Conservation (phyloP, 1,140 invertebrate species). For the Neelides sp. region DNA sequence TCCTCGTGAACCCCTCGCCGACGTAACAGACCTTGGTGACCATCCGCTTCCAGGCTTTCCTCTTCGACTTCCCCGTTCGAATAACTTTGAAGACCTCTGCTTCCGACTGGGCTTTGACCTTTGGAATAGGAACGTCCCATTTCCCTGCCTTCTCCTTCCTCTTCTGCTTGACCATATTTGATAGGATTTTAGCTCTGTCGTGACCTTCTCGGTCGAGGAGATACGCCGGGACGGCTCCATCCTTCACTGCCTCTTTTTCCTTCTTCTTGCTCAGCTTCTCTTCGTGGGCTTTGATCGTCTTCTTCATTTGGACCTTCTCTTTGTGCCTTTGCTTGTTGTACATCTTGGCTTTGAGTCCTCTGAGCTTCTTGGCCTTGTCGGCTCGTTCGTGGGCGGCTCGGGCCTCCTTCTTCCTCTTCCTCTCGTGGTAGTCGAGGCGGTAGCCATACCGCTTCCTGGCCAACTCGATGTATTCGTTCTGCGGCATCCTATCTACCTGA, state of each 20-base stretch:
- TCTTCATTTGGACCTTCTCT: slow-evolving; percentile 99
- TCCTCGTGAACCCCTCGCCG: slow-evolving; percentile 94
- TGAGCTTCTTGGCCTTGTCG: slow-evolving; percentile 75
- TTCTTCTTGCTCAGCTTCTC: slow-evolving; percentile 58
- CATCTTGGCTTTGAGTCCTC: slow-evolving; percentile 94
- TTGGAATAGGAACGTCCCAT: slow-evolving; percentile 98
- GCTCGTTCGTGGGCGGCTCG: slow-evolving; percentile 79
- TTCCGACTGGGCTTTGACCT: slow-evolving; percentile 94
- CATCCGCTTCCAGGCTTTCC: slow-evolving; percentile 99
- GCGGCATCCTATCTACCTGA: slow-evolving; percentile 96
- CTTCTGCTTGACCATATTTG: slow-evolving; percentile 99
- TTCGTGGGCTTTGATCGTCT: slow-evolving; percentile 86
- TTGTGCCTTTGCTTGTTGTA: slow-evolving; percentile 91
- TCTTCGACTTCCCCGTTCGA: slow-evolving; percentile 82
- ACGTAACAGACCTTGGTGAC: slow-evolving; percentile 98
- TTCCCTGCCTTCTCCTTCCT: slow-evolving; percentile 99
- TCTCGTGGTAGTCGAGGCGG: slow-evolving; percentile 93
- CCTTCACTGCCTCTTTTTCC: slow-evolving; percentile 58
- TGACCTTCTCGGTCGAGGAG: slow-evolving; percentile 93
- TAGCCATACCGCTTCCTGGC: slow-evolving; percentile 90
- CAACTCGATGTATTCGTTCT: slow-evolving; percentile 99
- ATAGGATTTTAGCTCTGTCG: slow-evolving; percentile 83
- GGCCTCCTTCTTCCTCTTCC: slow-evolving; percentile 88
- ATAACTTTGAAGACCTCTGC: slow-evolving; percentile 94
- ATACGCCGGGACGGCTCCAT: slow-evolving; percentile 91